These are phyloP conservation scores for Ctenochaetus hawaiiensis DNA, from an alignment of 2,797 vertebrate species.

Conservation along the genomic window DNA sequence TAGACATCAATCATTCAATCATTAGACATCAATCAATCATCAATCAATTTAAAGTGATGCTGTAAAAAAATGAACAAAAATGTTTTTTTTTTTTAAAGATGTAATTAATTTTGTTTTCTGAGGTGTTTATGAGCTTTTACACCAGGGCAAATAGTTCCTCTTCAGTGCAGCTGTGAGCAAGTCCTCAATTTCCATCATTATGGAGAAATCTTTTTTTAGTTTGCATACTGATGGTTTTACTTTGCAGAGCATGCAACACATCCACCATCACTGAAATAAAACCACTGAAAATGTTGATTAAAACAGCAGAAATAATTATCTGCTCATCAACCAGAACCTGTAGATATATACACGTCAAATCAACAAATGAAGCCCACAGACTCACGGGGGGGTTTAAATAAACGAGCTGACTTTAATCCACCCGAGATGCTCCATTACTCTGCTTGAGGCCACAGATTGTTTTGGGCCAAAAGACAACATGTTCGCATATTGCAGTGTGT, in stretches of 20 bases:
- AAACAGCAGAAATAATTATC: slow-evolving; percentile 11
- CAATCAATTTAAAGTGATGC: neutral
- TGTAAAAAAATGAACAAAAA: neutral
- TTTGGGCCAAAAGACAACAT: slow-evolving; percentile 30
- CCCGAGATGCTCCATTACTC: slow-evolving; percentile 11
- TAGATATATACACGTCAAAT: slow-evolving; percentile 9
- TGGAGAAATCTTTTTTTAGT: neutral
- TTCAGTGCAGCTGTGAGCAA: no score
- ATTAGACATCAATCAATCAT: neutral
- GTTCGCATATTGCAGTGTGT: slow-evolving; percentile 23
- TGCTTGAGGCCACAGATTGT: slow-evolving; percentile 23
- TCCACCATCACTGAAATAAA: neutral
- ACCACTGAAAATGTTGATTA: slow-evolving; percentile 6
- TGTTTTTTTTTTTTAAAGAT: no score
- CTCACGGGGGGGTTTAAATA: slow-evolving; percentile 27
- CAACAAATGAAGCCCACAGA: neutral
- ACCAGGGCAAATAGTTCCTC: neutral
- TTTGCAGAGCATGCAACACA: neutral
- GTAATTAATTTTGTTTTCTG: neutral
- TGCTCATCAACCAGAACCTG: neutral
- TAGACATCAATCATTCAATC: neutral
- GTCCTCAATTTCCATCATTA: neutral
- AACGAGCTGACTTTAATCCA: slow-evolving; percentile 40
- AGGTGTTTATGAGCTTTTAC: neutral
- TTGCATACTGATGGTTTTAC: neutral